phyloP scores from a whole-genome alignment of 2,113 vertebrate species.

The Grallaria varia region DNA sequence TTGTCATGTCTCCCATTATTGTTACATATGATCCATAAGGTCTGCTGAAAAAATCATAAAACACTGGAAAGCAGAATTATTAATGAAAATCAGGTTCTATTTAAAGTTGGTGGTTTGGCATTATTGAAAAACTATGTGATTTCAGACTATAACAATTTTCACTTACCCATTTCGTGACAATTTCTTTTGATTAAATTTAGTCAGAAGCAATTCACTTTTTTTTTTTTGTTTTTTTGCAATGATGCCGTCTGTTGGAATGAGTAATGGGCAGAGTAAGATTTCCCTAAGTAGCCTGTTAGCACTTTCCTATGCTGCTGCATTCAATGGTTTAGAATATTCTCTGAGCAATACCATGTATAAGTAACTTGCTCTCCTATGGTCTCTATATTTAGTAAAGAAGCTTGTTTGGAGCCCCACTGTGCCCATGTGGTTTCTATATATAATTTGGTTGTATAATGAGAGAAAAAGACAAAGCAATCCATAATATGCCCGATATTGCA shows the following conservation, averaged over 20 bases:
- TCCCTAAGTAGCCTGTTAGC: neutral
- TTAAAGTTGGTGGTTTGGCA: conserved; percentile 52
- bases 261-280: neutral
- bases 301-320: neutral
- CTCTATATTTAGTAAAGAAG: conserved; percentile 56
- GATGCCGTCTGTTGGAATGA: neutral
- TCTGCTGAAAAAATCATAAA: conserved; percentile 26
- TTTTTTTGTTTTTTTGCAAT: neutral
- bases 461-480: conserved; percentile 35
- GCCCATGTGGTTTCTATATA: conserved; percentile 54
- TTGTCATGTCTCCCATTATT: conserved; percentile 3
- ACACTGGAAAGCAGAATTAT: conserved; percentile 24
- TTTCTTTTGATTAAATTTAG: conserved; percentile 49
- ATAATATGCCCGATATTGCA: neutral
- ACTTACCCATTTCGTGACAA: conserved; percentile 21
- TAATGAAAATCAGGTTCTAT: conserved; percentile 53
- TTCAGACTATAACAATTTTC: conserved; percentile 31
- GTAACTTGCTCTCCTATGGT: neutral
- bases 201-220: conserved; percentile 10
- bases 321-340: neutral
- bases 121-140: conserved; percentile 38
- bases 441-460: conserved; percentile 34
- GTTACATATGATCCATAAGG: neutral
- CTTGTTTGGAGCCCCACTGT: conserved; percentile 29
- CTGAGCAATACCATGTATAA: conserved; percentile 2